Conservation (phyloP, 2,797 vertebrate species). For the Mergus octosetaceus region DNA sequence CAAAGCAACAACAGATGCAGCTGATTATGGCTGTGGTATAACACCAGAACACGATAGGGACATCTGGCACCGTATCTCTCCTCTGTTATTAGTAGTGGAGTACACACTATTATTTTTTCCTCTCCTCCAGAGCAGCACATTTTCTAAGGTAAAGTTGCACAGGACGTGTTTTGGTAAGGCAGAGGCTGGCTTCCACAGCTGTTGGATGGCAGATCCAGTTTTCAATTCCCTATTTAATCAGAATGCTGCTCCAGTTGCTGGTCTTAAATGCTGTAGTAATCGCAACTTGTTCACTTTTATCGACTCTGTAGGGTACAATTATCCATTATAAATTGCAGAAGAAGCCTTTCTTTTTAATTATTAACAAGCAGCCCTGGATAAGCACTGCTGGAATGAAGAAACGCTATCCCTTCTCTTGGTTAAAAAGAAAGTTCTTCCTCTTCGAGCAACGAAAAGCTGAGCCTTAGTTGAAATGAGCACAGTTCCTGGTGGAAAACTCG, state of each 20-base stretch:
- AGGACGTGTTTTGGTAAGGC: not conserved
- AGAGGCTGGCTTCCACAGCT: not conserved
- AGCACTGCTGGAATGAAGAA: not conserved
- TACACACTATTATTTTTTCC: not conserved
- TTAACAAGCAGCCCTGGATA: constrained; percentile 11
- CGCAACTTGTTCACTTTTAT: not conserved
- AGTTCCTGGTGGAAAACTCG: not conserved
- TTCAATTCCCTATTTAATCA: not conserved
- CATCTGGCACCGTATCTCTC: not conserved
- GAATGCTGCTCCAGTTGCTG: not conserved
- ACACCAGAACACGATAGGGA: not conserved
- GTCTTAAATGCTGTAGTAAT: not conserved
- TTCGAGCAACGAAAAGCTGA: not conserved
- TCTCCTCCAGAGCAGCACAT: not conserved
- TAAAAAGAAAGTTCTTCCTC: not conserved
- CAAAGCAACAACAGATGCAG: not conserved
- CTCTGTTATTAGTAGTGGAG: not conserved
- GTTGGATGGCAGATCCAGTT: rapidly evolving
- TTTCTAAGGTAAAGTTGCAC: not conserved
- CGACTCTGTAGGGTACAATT: not conserved
- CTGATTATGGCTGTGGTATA: not conserved
- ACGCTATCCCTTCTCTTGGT: not conserved
- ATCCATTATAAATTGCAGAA: constrained; percentile 5
- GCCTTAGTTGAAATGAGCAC: not conserved
- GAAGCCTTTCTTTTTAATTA: constrained; percentile 29